Evolutionary conservation across 1,140 invertebrate species (phyloP), one percentile per base, ranked within the genome.

Genomic region (Apis cerana): DNA sequence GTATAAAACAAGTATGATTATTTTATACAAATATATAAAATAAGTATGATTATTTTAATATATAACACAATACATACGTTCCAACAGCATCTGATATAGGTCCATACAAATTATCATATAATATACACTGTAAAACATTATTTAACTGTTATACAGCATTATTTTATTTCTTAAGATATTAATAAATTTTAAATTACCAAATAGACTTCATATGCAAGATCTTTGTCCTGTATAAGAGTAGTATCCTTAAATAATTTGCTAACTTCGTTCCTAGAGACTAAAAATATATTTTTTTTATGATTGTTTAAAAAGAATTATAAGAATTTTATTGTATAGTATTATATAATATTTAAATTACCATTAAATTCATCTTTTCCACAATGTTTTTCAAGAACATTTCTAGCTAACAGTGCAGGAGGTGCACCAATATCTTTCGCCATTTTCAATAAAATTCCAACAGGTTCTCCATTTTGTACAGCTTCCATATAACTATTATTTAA

Each of bases 201-300:
- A 93, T 96, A 96, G 15, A 97, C 95, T 95, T 98, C 97, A 92
- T 96, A 96, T 2, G 97, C 96, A 33, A 98, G 94, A 88, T 96
- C 93, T 76, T 95, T 94, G 92, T 98, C 95, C 82, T 96, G 93
- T 85, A 98, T 97, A 23, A 96, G 88, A 23, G 95, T 95, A 27
- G 97, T 96, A 88, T 97, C 96, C 89, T 96, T 96, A 84, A 97
- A 93, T 81, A 96, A 93, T 86, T 95, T 95, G 77, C 95, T 96
- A 9, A 97, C 89, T 81, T 93, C 58, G 54, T 72, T 82, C 74
- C 79, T 83, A 19, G 87, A 80, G 82, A 86, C 88, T 90, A 79
- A 87, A 86, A 84, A 43, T 50, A 82, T 68, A 59, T 79, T 48
- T 4, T 74, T 10, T 33, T 75, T n/a, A 58, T 12, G 58, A 75